Evolutionary conservation across 2,113 vertebrate species (phyloP), one percentile per base, ranked within the genome.

Genomic region (Pollimyrus isidori): DNA sequence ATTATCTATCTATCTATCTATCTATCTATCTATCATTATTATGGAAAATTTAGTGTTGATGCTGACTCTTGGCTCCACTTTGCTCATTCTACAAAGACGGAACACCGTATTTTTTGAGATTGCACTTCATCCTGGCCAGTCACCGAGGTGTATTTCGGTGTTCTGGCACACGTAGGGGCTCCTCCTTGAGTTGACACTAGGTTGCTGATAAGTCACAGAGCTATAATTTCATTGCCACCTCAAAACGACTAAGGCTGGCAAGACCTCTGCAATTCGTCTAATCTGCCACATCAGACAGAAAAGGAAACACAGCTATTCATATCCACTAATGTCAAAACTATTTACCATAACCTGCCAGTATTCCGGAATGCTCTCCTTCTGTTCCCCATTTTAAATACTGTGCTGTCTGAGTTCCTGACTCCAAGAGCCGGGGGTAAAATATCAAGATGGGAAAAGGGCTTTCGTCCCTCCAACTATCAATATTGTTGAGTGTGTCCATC

Each of bases 151-250:
- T 94, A 94, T 92, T 94, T 89, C 26, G 91, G 92, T 90, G 85
- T 87, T 91, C 91, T 89, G 82, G 93, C 86, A 83, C 30, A 90
- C 88, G 91, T 91, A 91, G 89, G 87, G 82, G 19, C 49, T 90
- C 91, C 92, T 89, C 11, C 90, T 95, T 92, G 95, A 94, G 95
- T 94, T 95, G 94, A 92, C 94, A 95, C 92, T 91, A 95, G 92
- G 73, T 92, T 93, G 94, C 92, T 93, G 91, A 52, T 88, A 45
- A 9, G 42, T 48, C 56, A 1, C 19, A 69, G 80, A 0, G 0
- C 42, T 65, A 90, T 88, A 35, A 48, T 87, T 50, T 26, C 4
- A 39, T 86, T 50, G 0, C 0, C 73, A 90, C 86, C 89, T 91
- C 69, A 7, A 89, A 52, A 89, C 88, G 88, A n/a, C 85, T 23